Base-by-base conservation (phyloP, 1,140 invertebrate species). In the Thaumetopoea pityocampa region DNA sequence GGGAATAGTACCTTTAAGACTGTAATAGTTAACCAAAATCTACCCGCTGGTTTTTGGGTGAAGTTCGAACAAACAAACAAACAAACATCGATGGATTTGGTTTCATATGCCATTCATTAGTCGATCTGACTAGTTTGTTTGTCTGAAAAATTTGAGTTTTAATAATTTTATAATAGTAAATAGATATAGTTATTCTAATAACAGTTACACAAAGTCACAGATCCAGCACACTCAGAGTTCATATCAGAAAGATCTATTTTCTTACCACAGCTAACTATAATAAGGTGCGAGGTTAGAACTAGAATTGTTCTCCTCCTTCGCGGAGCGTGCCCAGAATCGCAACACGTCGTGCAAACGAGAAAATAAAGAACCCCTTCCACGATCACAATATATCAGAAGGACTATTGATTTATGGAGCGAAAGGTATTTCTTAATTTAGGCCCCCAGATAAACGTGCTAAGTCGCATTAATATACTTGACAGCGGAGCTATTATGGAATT, bases 231-330 rank as follows among this genome's bases (percentile, higher is more conserved):
- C 37, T 63, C 53, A 38, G 68, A 78, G 71, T 76, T 73, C 65
- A 65, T 67, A 76, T 64, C 47, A 67, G 76, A 72, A 74, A 67
- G 61, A 67, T 56, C 68, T 61, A 72, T 74, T 74, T 74, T 71
- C 70, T 70, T 71, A 55, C 58, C 57, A 54, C 61, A n/a, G n/a
- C 54, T 55, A 24, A 61, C 63, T 47, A 69, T 70, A 80, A 76
- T 76, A 82, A 80, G 76, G 74, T 82, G 67, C 70, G 63, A 82
- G 80, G 77, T 82, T 80, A 80, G 76, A 67, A 74, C 62, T 67
- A 70, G 71, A 78, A 82, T 80, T 78, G 76, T 69, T 65, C 63
- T 67, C 68, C 73, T 69, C 60, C 48, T 55, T 51, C 33, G 36
- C 18, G 17, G 37, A 38, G 62, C 78, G 74, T 82, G 78, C 37